Conservation (phyloP, 2,113 vertebrate species). For the Alethe diademata region DNA sequence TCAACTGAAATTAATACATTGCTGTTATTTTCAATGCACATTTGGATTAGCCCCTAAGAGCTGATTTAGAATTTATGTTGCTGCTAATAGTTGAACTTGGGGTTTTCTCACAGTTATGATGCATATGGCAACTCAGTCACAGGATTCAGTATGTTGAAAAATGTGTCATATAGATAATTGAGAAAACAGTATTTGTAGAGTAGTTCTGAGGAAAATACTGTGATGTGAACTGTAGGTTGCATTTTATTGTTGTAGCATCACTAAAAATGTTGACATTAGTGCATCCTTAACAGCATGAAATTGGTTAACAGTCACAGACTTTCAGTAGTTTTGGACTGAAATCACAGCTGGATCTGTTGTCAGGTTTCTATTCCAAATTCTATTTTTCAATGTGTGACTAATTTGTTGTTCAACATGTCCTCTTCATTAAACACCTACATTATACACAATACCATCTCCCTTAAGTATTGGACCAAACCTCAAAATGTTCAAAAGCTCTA, state of each 20-base stretch:
- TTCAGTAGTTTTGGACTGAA: not conserved
- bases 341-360: not conserved
- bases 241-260: not conserved
- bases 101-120: not conserved
- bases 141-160: not conserved
- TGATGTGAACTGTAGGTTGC: not conserved
- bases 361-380: not conserved
- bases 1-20: not conserved
- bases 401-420: not conserved
- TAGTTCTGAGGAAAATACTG: not conserved
- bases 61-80: not conserved
- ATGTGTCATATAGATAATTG: not conserved
- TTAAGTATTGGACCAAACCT: not conserved
- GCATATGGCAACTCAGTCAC: not conserved
- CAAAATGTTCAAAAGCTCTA: not conserved
- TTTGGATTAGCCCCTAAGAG: not conserved
- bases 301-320: not conserved
- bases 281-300: not conserved
- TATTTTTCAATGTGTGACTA: not conserved
- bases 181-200: not conserved
- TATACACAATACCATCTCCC: not conserved
- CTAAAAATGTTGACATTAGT: not conserved
- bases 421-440: not conserved
- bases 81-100: not conserved
- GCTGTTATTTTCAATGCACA: not conserved